A percentile compares a stretch with the other conserved stretches of the same genome.
These are phyloP conservation scores for Indri indri DNA, from an alignment of 2,113 vertebrate species.

Conservation along the genomic window DNA sequence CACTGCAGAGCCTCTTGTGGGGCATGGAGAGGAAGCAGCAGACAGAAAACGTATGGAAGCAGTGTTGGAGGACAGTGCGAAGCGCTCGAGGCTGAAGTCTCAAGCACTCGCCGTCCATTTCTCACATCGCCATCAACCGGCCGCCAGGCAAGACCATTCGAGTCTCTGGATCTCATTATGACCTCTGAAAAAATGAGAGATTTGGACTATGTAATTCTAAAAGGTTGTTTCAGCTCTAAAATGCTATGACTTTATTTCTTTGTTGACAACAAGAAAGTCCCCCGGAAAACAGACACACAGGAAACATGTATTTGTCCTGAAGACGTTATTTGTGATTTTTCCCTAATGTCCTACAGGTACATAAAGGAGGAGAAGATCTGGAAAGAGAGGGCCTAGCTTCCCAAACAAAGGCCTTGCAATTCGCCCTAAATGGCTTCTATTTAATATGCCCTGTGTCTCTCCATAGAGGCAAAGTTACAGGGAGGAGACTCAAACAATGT, in stretches of 20 bases:
- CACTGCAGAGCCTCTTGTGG: not conserved
- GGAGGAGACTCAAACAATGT: not conserved
- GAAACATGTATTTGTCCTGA: not conserved
- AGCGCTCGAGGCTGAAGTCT: not conserved
- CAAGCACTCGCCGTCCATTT: fast-evolving
- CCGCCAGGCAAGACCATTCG: not conserved
- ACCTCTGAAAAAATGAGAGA: not conserved
- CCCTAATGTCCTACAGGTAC: not conserved
- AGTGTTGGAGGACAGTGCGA: not conserved
- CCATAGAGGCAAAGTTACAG: not conserved
- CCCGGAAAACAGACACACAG: not conserved
- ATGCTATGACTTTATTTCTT: not conserved
- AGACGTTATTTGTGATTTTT: not conserved
- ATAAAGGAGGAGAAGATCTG: not conserved
- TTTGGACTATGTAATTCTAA: not conserved
- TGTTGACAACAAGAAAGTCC: not conserved
- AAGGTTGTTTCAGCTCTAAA: not conserved
- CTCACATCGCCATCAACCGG: not conserved
- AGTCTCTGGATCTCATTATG: not conserved
- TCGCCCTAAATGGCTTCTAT: not conserved
- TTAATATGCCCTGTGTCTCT: not conserved
- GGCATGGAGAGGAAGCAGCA: fast-evolving
- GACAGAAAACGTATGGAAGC: not conserved
- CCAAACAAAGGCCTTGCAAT: not conserved
- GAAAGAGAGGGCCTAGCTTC: not conserved